A percentile compares a stretch with the other conserved stretches of the same genome.
phyloP scores from a whole-genome alignment of 2,113 vertebrate species.

The Pelecanus crispus region DNA sequence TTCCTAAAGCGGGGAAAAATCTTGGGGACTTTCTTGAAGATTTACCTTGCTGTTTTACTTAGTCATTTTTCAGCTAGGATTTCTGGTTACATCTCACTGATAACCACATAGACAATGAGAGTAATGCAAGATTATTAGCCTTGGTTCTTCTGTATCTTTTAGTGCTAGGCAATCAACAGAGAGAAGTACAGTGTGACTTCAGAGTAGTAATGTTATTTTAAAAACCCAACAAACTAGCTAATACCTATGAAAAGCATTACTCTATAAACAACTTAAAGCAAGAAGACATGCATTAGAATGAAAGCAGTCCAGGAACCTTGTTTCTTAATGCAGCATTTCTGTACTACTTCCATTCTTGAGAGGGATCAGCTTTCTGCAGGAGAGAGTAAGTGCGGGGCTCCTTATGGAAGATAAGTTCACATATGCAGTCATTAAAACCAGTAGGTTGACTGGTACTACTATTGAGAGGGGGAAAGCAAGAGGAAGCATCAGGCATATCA shows the following conservation, averaged over 20 bases:
- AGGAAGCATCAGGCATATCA: neutral
- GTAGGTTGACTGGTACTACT: neutral
- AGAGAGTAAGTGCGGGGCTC: neutral
- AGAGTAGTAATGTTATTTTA: neutral
- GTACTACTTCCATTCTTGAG: neutral
- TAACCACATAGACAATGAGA: neutral
- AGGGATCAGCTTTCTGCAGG: neutral
- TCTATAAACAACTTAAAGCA: neutral
- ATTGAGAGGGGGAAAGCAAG: neutral
- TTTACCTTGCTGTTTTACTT: neutral
- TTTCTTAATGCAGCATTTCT: neutral
- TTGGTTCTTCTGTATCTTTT: neutral
- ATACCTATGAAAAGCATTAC: neutral
- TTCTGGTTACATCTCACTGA: neutral
- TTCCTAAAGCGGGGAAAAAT: neutral
- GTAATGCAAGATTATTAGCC: neutral
- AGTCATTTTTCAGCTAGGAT: neutral
- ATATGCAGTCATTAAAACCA: neutral
- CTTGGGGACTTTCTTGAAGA: neutral
- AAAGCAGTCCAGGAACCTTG: neutral
- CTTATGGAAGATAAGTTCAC: neutral
- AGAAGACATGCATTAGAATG: neutral
- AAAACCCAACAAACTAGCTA: neutral
- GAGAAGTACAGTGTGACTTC: neutral
- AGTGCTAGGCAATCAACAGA: neutral